phyloP scores from a whole-genome alignment of 2,113 vertebrate species.

The Panthera tigris region DNA sequence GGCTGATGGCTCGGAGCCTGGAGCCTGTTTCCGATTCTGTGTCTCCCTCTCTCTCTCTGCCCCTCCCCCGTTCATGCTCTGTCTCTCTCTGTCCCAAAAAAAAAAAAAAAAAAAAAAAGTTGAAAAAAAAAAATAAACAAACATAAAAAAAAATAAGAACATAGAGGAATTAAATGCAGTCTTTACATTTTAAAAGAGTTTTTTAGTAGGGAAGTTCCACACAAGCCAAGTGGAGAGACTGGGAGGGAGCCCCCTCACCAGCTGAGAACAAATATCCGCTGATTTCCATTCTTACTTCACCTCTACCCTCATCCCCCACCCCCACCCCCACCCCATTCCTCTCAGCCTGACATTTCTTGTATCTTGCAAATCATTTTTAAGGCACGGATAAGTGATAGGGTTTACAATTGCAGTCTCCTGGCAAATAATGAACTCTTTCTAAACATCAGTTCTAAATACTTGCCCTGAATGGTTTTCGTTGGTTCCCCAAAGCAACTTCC shows the following conservation, averaged over 20 bases:
- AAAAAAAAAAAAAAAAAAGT: no score
- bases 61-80: no score
- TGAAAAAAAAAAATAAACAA: no score
- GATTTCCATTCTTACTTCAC: background rate
- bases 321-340: rapidly evolving
- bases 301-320: rapidly evolving
- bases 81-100: no score
- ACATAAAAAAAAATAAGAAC: background rate
- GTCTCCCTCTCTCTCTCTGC: no score
- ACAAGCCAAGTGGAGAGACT: background rate
- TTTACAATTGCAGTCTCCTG: background rate
- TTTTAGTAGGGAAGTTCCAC: background rate
- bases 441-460: background rate
- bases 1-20: no score
- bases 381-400: background rate
- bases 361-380: background rate
- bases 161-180: background rate
- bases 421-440: background rate
- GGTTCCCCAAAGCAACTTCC: background rate
- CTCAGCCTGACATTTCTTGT: background rate
- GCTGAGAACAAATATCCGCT: background rate
- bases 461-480: background rate
- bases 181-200: background rate
- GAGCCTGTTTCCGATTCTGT: no score
- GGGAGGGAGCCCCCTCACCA: background rate